Evolutionary conservation across 2,888 invertebrate species (phyloP), one percentile per base, ranked within the genome.

Genomic region (Drosophila sordidula): DNA sequence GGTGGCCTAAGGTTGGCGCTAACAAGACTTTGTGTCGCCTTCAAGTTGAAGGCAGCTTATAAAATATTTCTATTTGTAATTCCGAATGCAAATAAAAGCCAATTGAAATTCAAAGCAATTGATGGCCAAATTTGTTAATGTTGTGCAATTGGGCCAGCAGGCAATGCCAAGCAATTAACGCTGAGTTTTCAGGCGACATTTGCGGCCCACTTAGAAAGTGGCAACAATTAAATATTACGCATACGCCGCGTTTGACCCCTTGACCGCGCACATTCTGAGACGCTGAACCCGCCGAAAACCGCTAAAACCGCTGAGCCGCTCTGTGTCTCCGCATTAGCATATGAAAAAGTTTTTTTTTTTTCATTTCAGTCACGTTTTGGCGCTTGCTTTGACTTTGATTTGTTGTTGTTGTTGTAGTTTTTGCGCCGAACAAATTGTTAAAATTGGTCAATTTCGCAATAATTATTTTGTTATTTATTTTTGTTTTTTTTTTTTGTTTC

Each of bases 21-120:
- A 54, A 51, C 46, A 39, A 79, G 58, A 42, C 51, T 12, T 4
- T 16, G 25, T 52, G 55, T 72, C 54, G 70, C 88, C 86, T 79
- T 82, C 87, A 73, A 68, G 54, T 65, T 75, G 87, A 83, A 79
- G 82, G 83, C 56, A 58, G 51, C 36, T 41, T 41, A 36, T 61
- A 55, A 65, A 59, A 29, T 63, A 66, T 74, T 83, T 78, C 78
- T 80, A 80, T 71, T 81, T 84, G 63, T 39, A 58, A 87, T 81
- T 77, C 87, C 74, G 70, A 75, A 63, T 65, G 69, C 82, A 63
- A 85, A 68, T 55, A 56, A 62, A 55, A 63, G 8, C 41, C 34
- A 80, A 87, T 80, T 75, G 61, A 84, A 84, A 81, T 84, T 78
- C 85, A 78, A 87, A 87, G 76, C 87, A 83, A 70, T 70, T 74